phyloP scores from a whole-genome alignment of 2,888 invertebrate species.

The Aricia artaxerxes region DNA sequence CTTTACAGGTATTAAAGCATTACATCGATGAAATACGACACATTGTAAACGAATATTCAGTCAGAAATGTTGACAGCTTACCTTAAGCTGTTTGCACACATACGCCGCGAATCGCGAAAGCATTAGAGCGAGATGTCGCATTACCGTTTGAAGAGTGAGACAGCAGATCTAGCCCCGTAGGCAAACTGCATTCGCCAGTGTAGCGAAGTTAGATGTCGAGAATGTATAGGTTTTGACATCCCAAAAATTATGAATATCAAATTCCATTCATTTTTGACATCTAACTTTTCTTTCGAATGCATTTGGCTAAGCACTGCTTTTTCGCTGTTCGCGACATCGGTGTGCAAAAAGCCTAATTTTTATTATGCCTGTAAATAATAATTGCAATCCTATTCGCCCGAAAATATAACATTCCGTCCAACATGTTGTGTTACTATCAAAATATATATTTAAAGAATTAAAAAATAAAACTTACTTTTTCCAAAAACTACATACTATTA shows the following conservation, averaged over 20 bases:
- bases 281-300: too few relatives aligned
- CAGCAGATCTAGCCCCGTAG: too few relatives aligned
- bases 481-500: background rate
- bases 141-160: too few relatives aligned
- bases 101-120: background rate
- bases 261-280: too few relatives aligned
- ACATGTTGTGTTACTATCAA: constrained; percentile 55
- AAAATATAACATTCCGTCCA: constrained; percentile 64
- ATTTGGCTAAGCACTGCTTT: background rate
- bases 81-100: background rate
- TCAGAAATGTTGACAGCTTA: background rate
- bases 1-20: background rate
- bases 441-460: constrained; percentile 31
- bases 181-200: too few relatives aligned
- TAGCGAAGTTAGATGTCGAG: too few relatives aligned
- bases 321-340: background rate
- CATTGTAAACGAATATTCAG: background rate
- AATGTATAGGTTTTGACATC: too few relatives aligned
- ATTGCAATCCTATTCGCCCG: constrained; percentile 26
- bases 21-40: constrained; percentile 13
- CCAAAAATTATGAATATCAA: too few relatives aligned
- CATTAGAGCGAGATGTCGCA: too few relatives aligned
- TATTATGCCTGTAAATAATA: constrained; percentile 40
- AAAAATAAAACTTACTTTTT: background rate
- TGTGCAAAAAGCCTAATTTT: background rate